phyloP scores from a whole-genome alignment of 2,797 vertebrate genomes.

The Mormyrops attenuatus region DNA sequence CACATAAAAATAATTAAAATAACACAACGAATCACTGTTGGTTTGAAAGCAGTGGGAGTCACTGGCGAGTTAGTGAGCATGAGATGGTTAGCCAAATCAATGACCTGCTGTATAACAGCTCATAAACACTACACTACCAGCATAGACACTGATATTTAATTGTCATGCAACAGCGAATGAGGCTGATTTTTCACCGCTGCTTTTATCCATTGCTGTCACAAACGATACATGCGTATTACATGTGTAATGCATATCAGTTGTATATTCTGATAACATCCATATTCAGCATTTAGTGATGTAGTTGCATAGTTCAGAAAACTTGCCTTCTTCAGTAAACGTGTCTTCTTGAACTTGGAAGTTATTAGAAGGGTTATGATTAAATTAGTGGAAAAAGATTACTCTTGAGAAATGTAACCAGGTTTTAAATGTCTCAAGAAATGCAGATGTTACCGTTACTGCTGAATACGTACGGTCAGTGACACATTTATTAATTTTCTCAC shows the following conservation, averaged over 20 bases:
- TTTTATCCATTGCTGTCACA: background rate
- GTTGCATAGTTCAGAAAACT: background rate
- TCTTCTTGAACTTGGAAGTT: background rate
- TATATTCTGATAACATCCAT: background rate
- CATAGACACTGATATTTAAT: background rate
- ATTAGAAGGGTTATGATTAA: background rate
- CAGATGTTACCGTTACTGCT: background rate
- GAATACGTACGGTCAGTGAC: background rate
- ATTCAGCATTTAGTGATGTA: background rate
- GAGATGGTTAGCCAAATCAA: background rate
- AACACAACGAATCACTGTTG: conserved; percentile 21
- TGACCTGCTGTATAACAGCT: background rate
- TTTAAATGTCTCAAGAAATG: background rate
- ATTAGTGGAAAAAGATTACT: background rate
- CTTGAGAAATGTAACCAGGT: background rate
- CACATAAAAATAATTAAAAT: conserved; percentile 26
- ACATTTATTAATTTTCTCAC: background rate
- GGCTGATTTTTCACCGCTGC: background rate
- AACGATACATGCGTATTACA: background rate
- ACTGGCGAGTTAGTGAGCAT: background rate
- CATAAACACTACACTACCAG: background rate
- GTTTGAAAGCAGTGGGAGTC: background rate
- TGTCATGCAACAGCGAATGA: background rate
- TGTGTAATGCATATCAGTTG: background rate
- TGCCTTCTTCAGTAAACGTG: background rate